A percentile compares a stretch with the other conserved stretches of the same genome.
Conservation (phyloP, 2,888 invertebrate genomes). For the Temnothorax rugatulus region DNA sequence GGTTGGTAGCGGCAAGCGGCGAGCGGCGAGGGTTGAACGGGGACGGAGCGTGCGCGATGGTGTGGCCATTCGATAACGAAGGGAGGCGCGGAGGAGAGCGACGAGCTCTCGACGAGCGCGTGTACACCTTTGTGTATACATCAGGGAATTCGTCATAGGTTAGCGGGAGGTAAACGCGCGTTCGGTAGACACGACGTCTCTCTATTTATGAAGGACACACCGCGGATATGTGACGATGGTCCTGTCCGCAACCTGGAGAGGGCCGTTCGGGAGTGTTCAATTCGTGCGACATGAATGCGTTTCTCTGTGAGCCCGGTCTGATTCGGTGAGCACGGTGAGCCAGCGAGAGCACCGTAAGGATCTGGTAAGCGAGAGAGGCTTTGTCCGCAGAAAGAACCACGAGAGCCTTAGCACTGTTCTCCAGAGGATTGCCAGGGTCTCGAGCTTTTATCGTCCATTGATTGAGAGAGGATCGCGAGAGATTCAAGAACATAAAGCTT, state of each 20-base stretch:
- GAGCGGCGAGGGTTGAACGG: conserved; percentile 62
- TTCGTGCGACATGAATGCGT: conserved; percentile 12
- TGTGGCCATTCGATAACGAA: conserved; percentile 77
- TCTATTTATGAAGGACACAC: neutral
- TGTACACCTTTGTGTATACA: conserved; percentile 62
- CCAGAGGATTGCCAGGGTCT: neutral
- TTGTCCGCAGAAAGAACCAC: neutral
- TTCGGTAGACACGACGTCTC: conserved; percentile 11
- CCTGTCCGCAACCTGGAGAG: neutral
- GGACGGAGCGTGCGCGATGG: conserved; percentile 75
- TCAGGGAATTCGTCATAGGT: conserved; percentile 46
- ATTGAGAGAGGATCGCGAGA: conserved; percentile 5
- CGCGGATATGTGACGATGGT: neutral
- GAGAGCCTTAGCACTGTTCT: conserved; percentile 15
- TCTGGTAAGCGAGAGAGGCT: conserved; percentile 21
- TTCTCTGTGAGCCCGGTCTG: conserved; percentile 16
- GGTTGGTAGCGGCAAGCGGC: conserved; percentile 31
- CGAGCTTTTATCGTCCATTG: conserved; percentile 23
- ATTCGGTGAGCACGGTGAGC: conserved; percentile 9
- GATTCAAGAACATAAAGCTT: neutral
- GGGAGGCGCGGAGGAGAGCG: conserved; percentile 73
- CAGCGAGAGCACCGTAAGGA: neutral
- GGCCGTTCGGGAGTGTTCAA: conserved; percentile 40
- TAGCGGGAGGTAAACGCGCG: conserved; percentile 44
- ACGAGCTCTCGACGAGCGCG: conserved; percentile 80